phyloP scores from a whole-genome alignment of 2,113 vertebrate species.

The Brienomyrus brachyistius region DNA sequence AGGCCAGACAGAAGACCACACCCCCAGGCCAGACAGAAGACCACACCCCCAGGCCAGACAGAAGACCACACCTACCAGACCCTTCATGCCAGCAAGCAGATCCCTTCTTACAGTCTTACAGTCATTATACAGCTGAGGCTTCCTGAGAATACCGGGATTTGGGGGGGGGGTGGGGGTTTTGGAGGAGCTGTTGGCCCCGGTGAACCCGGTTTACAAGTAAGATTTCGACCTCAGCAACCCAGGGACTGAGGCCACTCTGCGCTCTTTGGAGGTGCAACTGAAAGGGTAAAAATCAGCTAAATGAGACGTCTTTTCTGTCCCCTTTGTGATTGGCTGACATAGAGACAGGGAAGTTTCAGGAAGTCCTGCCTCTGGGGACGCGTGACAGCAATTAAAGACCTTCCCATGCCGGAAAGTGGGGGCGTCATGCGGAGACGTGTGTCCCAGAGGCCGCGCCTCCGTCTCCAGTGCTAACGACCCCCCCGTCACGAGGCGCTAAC shows the following conservation, averaged over 20 bases:
- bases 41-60: background rate
- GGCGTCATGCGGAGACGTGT: background rate
- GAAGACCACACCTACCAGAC: background rate
- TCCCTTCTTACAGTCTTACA: background rate
- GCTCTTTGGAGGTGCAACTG: background rate
- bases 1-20: background rate
- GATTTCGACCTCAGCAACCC: background rate
- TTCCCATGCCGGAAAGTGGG: background rate
- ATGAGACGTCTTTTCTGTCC: background rate
- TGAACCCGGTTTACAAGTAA: background rate
- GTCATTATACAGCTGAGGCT: background rate
- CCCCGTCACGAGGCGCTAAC: background rate
- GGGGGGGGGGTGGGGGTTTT: background rate
- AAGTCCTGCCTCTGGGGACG: slow-evolving; percentile 6
- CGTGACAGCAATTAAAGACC: slow-evolving; percentile 33
- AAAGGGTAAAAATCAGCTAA: background rate
- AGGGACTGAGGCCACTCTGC: background rate
- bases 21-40: background rate
- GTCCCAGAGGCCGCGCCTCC: background rate
- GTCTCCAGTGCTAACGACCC: background rate
- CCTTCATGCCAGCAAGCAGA: background rate
- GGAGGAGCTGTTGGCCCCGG: background rate
- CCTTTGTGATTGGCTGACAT: background rate
- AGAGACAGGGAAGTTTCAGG: background rate
- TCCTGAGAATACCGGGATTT: background rate